phyloP scores from a whole-genome alignment of 1,140 invertebrate species.

The Pollicipes pollicipes region DNA sequence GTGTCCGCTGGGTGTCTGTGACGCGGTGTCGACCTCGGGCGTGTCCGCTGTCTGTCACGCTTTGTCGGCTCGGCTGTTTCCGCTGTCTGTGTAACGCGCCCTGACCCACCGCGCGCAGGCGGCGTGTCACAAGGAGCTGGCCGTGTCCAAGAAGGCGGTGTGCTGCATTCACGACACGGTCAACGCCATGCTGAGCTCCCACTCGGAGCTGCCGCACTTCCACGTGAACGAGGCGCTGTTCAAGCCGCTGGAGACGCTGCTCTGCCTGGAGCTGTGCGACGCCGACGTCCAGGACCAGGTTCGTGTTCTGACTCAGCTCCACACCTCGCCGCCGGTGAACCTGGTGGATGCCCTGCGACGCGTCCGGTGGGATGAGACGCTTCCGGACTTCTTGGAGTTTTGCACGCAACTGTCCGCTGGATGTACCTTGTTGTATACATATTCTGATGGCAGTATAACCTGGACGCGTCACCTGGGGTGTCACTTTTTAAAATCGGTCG shows the following conservation, averaged over 20 bases:
- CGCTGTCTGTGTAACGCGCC: too few relatives aligned
- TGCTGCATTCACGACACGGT: conserved; percentile 82
- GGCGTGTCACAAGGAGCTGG: conserved; percentile 70
- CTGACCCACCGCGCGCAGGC: too few relatives aligned
- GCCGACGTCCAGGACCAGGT: conserved; percentile 74
- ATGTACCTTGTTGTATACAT: too few relatives aligned
- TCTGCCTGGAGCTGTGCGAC: conserved; percentile 80
- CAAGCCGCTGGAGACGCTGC: conserved; percentile 84
- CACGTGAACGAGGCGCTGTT: conserved; percentile 88
- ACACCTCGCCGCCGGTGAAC: background rate
- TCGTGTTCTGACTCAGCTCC: too few relatives aligned
- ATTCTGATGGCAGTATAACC: too few relatives aligned
- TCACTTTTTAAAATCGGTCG: too few relatives aligned
- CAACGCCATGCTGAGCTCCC: conserved; percentile 57
- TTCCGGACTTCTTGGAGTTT: background rate
- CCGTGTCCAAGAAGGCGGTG: conserved; percentile 80
- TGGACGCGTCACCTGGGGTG: too few relatives aligned
- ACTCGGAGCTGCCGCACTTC: conserved; percentile 73
- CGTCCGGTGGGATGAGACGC: background rate
- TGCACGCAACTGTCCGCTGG: background rate
- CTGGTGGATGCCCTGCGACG: background rate
- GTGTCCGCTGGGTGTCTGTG: too few relatives aligned
- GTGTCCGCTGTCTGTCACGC: too few relatives aligned
- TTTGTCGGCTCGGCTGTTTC: too few relatives aligned
- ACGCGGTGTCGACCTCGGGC: too few relatives aligned